phyloP scores from a whole-genome alignment of 2,113 vertebrate genomes.

The Actinemys pallida region DNA sequence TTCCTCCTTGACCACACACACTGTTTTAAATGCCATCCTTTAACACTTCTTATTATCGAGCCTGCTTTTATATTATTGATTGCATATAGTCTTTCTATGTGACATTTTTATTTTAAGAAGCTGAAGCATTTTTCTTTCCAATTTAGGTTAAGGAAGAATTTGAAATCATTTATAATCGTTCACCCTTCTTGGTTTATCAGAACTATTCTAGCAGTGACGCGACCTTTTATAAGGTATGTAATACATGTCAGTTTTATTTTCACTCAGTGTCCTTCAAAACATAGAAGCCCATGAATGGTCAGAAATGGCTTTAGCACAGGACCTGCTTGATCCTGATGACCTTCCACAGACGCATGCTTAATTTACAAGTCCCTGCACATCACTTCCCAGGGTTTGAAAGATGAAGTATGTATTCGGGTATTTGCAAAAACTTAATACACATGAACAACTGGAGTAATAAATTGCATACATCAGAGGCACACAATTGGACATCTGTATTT shows the following conservation, averaged over 20 bases:
- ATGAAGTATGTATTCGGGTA: background rate
- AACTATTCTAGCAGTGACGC: constrained; percentile 93
- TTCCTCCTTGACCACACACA: background rate
- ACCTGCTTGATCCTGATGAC: background rate
- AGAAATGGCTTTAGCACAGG: background rate
- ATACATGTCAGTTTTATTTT: background rate
- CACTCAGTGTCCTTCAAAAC: background rate
- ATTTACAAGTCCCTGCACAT: background rate
- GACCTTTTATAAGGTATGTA: constrained; percentile 96
- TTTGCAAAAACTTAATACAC: background rate
- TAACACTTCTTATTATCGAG: background rate
- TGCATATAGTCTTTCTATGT: background rate
- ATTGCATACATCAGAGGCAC: background rate
- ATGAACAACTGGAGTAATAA: background rate
- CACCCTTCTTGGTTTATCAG: constrained; percentile 99
- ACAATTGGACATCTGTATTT: background rate
- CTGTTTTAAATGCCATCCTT: background rate
- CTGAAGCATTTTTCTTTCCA: constrained; percentile 34
- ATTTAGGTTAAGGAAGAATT: constrained; percentile 93
- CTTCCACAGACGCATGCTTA: background rate
- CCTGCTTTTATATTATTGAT: background rate
- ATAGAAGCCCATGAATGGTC: background rate
- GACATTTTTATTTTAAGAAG: background rate
- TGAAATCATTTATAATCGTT: constrained; percentile 98
- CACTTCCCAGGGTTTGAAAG: background rate